Evolutionary conservation across 2,113 vertebrate species (phyloP).

Genomic region (Motacilla tschutschensis): DNA sequence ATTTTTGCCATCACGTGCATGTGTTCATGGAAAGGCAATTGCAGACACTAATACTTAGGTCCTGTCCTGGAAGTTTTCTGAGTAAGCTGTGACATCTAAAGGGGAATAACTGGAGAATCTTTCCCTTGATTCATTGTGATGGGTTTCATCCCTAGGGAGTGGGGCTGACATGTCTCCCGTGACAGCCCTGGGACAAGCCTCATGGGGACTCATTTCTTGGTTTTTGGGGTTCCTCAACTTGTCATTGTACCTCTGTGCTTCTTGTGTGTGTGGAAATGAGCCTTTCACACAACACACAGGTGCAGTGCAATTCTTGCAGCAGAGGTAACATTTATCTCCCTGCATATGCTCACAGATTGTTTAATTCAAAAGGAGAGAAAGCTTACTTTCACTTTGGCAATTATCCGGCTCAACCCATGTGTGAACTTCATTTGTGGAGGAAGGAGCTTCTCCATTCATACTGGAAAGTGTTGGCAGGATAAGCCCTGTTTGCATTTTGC

Average conservation of each 20-base stretch:
- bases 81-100: background rate
- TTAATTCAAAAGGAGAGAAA: background rate
- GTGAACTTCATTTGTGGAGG: background rate
- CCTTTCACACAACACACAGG: background rate
- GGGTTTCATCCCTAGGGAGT: background rate
- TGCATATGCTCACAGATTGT: background rate
- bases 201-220: background rate
- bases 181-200: background rate
- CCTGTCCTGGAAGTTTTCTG: background rate
- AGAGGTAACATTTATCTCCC: background rate
- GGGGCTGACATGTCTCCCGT: background rate
- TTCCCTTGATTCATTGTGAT: background rate
- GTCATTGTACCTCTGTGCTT: background rate
- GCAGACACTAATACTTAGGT: background rate
- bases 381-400: background rate
- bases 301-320: background rate
- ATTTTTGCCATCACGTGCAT: background rate
- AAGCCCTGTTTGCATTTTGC: background rate
- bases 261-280: background rate
- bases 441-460: background rate
- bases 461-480: background rate
- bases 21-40: background rate
- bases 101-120: background rate
- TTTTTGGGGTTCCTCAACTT: background rate
- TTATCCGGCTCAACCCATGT: background rate